Percentiles rank a stretch among this genome's conserved stretches.
These are phyloP conservation scores for Oncorhynchus keta DNA, from an alignment of 2,113 vertebrate species.

Conservation along the genomic window DNA sequence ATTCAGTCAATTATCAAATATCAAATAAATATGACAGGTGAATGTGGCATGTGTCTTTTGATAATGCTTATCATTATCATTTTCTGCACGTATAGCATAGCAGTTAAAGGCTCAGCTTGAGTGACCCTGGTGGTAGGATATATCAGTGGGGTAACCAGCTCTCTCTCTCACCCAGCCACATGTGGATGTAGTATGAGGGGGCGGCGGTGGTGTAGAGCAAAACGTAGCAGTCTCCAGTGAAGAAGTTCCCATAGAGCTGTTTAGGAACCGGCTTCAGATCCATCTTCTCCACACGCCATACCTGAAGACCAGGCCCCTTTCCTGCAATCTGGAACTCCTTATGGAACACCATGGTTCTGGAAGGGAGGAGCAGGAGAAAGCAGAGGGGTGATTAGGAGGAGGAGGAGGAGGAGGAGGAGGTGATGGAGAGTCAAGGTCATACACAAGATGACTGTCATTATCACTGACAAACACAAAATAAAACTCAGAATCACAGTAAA, in stretches of 20 bases:
- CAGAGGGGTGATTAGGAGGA: slow-evolving; percentile 10
- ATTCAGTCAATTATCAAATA: neutral
- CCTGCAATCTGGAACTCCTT: slow-evolving; percentile 67
- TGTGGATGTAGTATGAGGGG: slow-evolving; percentile 57
- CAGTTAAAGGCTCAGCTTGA: neutral
- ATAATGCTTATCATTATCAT: neutral
- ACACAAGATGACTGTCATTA: neutral
- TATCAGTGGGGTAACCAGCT: neutral
- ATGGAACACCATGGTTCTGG: slow-evolving; percentile 59
- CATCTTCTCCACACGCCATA: slow-evolving; percentile 76
- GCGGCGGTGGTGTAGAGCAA: slow-evolving; percentile 56
- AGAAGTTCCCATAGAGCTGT: slow-evolving; percentile 64
- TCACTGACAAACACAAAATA: neutral
- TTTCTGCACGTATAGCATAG: neutral
- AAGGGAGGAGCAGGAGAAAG: slow-evolving; percentile 19
- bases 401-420: slow-evolving; percentile 44
- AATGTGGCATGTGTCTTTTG: neutral
- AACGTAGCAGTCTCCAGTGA: slow-evolving; percentile 68
- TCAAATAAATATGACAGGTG: neutral
- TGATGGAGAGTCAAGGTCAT: slow-evolving; percentile 47
- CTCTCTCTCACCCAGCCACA: slow-evolving; percentile 67
- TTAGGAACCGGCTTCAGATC: slow-evolving; percentile 57
- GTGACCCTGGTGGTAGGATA: neutral
- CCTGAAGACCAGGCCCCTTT: slow-evolving; percentile 69
- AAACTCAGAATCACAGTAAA: neutral